Evolutionary conservation across 2,888 invertebrate genomes (phyloP), one percentile per base, ranked within the genome.

Genomic region (Campaea margaritaria): DNA sequence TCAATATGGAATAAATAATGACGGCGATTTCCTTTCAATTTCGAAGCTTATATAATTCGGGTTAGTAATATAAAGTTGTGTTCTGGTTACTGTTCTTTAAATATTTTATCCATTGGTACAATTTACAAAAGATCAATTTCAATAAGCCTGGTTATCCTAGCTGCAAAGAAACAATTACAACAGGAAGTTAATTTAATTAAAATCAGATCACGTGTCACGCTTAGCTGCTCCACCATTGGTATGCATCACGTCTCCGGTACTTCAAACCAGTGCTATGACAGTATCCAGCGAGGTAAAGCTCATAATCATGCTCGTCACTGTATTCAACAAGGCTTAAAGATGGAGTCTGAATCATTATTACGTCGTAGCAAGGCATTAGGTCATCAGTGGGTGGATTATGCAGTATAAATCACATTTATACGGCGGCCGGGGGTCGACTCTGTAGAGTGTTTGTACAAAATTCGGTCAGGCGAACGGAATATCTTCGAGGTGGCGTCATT

Each of bases 161-260:
- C 43, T 27, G n/a, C 39, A 21, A 42, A 36, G 27, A 34, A n/a
- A 53, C 43, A 49, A 55, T 59, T 58, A 56, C 43, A 56, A 59
- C 73, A 71, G 78, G 80, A 80, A 78, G 76, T 70, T 75, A 77
- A 80, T 76, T 71, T 75, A 75, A 82, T 83, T 81, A 78, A 73
- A 79, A 78, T 58, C 80, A 62, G 69, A 67, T 75, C 79, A 78
- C 81, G 78, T 76, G 68, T 72, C 52, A 28, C 44, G 60, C 52
- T 61, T 51, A 15, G 62, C 62, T 62, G 47, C 51, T 38, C 42
- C 45, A 44, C 44, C 41, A 52, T 57, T 54, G 38, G 52, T 45
- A 61, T 58, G 41, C 53, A 39, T 59, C 42, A 56, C 55, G 58
- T 52, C 55, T 39, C 50, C 41, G 41, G 47, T 57, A 54, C 45